Base-by-base conservation (phyloP, 2,113 vertebrate genomes). In the Hippocampus mohnikei region DNA sequence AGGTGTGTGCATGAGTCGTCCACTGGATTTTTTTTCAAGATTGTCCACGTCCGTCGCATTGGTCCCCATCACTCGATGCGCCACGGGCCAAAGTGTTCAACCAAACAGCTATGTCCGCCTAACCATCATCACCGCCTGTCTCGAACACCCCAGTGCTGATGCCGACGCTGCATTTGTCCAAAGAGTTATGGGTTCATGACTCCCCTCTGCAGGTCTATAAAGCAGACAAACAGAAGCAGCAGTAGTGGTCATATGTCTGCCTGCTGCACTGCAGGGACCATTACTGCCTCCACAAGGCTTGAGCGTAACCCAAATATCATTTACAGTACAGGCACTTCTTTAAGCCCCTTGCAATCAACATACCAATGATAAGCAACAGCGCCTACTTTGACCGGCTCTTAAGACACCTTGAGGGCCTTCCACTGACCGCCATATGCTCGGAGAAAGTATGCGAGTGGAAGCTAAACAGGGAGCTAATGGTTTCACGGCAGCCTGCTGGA, bases 271-370 rank as follows among this genome's bases (percentile, higher is more conserved):
- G 73, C 78, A 78, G 75, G 81, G 89, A 84, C 85, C 84, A 84
- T 86, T 85, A 85, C 79, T 46, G 76, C 65, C 69, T 69, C 78
- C 77, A 79, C 58, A 73, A 80, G 63, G 59, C 82, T 77, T 40
- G 23, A 40, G 80, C 78, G 73, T 80, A 90, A 89, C 86, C 86
- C 88, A 91, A 91, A 92, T 87, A 91, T 85, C 84, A 66, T 77
- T 88, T 85, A 80, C 75, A 78, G 64, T 73, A 75, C 73, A 77
- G 81, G 71, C 80, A 85, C 65, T 71, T 71, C 81, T 85, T 72
- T 78, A 88, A 84, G 80, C 82, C 72, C 65, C 68, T 27, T 27
- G 77, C 85, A 86, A 86, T 88, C 88, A 89, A 78, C 83, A 80
- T 85, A 74, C 82, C 77, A 72, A 88, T 85, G 80, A 88, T 85